These are phyloP conservation scores for Rafetus swinhoei DNA, from an alignment of 2,113 vertebrate genomes.

Conservation along the genomic window DNA sequence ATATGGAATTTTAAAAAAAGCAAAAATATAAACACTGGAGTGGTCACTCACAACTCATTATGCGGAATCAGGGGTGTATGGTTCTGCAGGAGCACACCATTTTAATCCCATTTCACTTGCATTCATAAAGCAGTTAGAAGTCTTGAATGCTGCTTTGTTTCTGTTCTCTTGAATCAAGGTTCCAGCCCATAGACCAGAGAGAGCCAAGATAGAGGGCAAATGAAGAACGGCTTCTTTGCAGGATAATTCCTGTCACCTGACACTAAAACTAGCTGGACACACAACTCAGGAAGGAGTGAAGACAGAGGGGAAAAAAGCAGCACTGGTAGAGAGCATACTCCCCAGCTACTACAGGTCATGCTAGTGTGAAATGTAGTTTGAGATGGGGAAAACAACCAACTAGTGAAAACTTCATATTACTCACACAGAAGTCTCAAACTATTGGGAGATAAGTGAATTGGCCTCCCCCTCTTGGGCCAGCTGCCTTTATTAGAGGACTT, in stretches of 20 bases:
- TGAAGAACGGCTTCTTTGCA: not conserved
- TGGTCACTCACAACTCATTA: not conserved
- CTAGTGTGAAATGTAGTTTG: not conserved
- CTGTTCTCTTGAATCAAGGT: not conserved
- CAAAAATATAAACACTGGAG: not conserved
- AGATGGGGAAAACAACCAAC: not conserved
- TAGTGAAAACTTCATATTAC: not conserved
- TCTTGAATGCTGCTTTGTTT: not conserved
- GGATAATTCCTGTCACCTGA: not conserved
- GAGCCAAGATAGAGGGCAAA: not conserved
- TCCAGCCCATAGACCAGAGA: not conserved
- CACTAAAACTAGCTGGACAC: not conserved
- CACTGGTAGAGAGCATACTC: not conserved
- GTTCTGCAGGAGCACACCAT: not conserved
- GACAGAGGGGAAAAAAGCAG: not conserved
- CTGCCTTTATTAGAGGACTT: not conserved
- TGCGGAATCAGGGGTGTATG: not conserved
- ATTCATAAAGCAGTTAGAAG: not conserved
- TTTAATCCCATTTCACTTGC: slow-evolving; percentile 1
- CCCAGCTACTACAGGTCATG: not conserved
- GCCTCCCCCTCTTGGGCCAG: not conserved
- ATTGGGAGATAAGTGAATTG: not conserved
- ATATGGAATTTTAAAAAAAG: not conserved
- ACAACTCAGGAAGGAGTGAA: not conserved
- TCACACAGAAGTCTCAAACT: not conserved